A percentile compares a stretch with the other conserved stretches of the same genome.
Evolutionary conservation across 2,888 invertebrate species (phyloP).

Genomic region (Cosmia trapezina): DNA sequence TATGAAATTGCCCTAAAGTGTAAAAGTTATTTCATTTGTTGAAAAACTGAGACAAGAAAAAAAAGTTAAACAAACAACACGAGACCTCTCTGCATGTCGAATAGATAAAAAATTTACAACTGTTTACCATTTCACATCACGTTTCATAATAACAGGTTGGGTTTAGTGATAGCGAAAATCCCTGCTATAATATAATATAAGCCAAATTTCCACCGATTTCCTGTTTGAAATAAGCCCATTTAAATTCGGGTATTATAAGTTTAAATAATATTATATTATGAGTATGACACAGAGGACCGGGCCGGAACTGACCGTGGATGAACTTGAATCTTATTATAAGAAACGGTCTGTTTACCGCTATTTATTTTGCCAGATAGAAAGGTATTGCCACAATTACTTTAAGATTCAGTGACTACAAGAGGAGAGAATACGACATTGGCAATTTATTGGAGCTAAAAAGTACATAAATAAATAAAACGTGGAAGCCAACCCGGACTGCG

Average conservation of each 20-base stretch:
- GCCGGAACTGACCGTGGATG: not conserved
- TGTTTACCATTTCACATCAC: not conserved
- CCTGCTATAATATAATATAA: conserved; percentile 3
- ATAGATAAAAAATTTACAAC: not conserved
- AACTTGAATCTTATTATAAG: conserved; percentile 17
- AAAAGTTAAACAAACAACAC: too few species aligned
- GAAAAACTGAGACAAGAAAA: too few species aligned
- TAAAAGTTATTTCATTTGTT: not conserved
- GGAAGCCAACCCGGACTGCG: too few species aligned
- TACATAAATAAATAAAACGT: too few species aligned
- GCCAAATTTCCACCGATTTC: conserved; percentile 8
- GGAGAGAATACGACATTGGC: not conserved
- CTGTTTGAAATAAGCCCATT: conserved; percentile 26
- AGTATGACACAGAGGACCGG: conserved; percentile 7
- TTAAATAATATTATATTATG: conserved; percentile 20
- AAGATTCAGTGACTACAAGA: not conserved
- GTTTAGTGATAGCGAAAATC: conserved; percentile 2
- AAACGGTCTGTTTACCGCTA: not conserved
- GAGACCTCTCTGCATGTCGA: too few species aligned
- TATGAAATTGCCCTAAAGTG: not conserved
- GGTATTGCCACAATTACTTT: not conserved
- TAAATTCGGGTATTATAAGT: conserved; percentile 17
- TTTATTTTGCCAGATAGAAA: not conserved
- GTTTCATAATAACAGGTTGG: conserved; percentile 3
- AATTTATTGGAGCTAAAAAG: not conserved